Conservation (phyloP, 2,888 invertebrate species). For the Drosophila ustulata region DNA sequence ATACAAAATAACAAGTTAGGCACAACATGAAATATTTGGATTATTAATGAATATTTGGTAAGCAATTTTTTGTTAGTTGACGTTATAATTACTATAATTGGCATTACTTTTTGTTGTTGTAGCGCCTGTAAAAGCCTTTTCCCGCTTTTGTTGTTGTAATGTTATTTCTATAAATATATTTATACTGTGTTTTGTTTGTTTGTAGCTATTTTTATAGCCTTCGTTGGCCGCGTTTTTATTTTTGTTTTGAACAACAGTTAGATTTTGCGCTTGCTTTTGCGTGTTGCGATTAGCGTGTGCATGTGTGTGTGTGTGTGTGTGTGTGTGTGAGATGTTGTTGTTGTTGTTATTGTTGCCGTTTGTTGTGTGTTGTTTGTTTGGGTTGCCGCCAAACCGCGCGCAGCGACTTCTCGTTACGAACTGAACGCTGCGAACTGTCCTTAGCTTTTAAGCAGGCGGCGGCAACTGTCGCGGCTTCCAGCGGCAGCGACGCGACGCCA, state of each 20-base stretch:
- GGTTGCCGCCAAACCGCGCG: conserved; percentile 70
- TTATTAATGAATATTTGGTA: background rate
- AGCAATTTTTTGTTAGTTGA: conserved; percentile 6
- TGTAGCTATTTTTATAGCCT: conserved; percentile 1
- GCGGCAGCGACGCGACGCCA: conserved; percentile 53
- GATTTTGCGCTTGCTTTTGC: conserved; percentile 25
- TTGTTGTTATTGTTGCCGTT: background rate
- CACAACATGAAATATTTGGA: conserved; percentile 8
- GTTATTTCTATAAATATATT: conserved; percentile 15
- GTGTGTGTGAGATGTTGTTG: conserved; percentile 2
- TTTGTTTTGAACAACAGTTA: conserved; percentile 52
- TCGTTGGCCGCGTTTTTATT: conserved; percentile 11
- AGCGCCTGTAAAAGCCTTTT: conserved; percentile 1
- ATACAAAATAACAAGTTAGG: conserved; percentile 29
- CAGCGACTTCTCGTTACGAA: conserved; percentile 71
- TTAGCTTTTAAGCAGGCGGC: conserved; percentile 83
- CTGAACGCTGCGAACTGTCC: conserved; percentile 82
- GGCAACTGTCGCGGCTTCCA: conserved; percentile 14
- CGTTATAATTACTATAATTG: background rate
- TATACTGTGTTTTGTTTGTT: background rate
- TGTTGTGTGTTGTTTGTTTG: background rate
- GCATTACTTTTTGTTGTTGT: conserved; percentile 38
- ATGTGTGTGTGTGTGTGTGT: conserved; percentile 15
- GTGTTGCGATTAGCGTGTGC: conserved; percentile 13
- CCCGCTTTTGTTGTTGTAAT: background rate